A percentile compares a stretch with the other conserved stretches of the same genome.
Conservation (phyloP, 2,797 vertebrate species). For the Poecilia picta region DNA sequence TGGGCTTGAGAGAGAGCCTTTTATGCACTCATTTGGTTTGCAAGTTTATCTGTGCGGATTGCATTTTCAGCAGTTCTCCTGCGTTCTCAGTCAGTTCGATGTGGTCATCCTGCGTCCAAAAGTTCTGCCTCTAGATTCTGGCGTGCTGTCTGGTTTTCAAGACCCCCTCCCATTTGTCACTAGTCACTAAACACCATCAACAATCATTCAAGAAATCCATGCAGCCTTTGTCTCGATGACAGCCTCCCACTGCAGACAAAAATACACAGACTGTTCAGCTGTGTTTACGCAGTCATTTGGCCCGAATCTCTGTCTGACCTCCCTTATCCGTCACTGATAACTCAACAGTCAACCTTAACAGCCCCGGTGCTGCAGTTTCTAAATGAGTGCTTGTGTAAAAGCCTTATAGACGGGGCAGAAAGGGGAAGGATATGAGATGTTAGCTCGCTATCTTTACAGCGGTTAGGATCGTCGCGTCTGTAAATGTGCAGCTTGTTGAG, state of each 20-base stretch:
- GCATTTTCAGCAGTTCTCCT: neutral
- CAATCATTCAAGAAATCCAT: slow-evolving; percentile 9
- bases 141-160: slow-evolving; percentile 8
- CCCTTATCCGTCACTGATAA: slow-evolving; percentile 69
- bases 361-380: slow-evolving; percentile 24
- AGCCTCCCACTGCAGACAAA: slow-evolving; percentile 18
- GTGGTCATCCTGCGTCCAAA: neutral
- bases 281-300: slow-evolving; percentile 60
- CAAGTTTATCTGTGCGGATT: slow-evolving; percentile 6
- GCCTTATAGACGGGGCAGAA: slow-evolving; percentile 10
- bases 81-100: neutral
- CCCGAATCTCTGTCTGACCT: slow-evolving; percentile 54
- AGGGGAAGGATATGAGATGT: slow-evolving; percentile 37
- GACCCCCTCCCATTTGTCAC: neutral
- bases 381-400: slow-evolving; percentile 26
- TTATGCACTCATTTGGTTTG: neutral
- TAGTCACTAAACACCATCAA: slow-evolving; percentile 19
- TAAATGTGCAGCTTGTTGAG: slow-evolving; percentile 2
- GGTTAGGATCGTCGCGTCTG: slow-evolving; percentile 5
- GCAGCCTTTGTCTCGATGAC: slow-evolving; percentile 29
- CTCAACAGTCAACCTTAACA: slow-evolving; percentile 23
- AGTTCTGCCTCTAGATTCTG: neutral
- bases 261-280: slow-evolving; percentile 26
- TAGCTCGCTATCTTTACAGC: slow-evolving; percentile 20
- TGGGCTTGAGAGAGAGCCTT: slow-evolving; percentile 1